A percentile compares a stretch with the other conserved stretches of the same genome.
These are phyloP conservation scores for Bombus ignitus DNA, from an alignment of 1,140 invertebrate genomes.

Conservation along the genomic window DNA sequence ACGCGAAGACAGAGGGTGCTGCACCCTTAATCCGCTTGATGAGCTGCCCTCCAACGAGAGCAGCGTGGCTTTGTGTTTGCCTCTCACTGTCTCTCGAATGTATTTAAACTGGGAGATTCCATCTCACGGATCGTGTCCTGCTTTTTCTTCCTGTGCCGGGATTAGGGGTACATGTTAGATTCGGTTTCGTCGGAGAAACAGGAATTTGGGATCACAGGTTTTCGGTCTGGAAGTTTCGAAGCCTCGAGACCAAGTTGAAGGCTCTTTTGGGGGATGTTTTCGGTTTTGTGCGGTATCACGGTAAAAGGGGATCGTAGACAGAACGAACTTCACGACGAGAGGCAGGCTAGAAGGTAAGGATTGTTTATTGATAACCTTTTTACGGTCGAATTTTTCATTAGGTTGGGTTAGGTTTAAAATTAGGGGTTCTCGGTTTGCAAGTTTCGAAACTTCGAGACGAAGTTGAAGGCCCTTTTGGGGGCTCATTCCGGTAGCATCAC, in stretches of 20 bases:
- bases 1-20: conserved; percentile 24
- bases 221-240: too few species aligned
- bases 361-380: too few species aligned
- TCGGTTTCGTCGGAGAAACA: not conserved
- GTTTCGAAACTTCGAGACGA: too few species aligned
- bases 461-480: too few species aligned
- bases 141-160: not conserved
- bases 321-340: too few species aligned
- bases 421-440: too few species aligned
- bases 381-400: too few species aligned
- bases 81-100: conserved; percentile 10
- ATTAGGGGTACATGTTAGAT: not conserved
- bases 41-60: conserved; percentile 27
- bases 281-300: not conserved
- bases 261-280: not conserved
- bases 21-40: conserved; percentile 41
- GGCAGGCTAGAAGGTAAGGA: too few species aligned
- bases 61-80: conserved; percentile 9
- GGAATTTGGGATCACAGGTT: not conserved
- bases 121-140: not conserved
- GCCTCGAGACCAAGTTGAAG: not conserved
- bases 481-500: too few species aligned
- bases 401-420: too few species aligned
- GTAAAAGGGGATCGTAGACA: too few species aligned
- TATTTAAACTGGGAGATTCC: conserved; percentile 32